Evolutionary conservation across 1,140 invertebrate genomes (phyloP).

Genomic region (Tetramorium simillimum): DNA sequence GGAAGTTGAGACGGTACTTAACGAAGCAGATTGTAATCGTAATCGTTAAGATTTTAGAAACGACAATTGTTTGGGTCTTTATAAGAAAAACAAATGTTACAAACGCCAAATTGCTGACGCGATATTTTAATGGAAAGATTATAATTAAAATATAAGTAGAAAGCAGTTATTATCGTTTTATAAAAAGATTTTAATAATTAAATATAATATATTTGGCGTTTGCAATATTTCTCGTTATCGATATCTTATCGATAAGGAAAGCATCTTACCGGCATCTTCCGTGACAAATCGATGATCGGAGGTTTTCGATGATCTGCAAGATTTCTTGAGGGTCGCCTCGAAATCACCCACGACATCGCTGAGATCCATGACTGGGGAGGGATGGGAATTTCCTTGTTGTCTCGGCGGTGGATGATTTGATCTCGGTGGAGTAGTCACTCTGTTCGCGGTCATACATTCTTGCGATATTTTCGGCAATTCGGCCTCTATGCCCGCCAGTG

Average conservation of each 20-base stretch:
- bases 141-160: not conserved
- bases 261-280: conserved; percentile 72
- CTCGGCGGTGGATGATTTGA: conserved; percentile 53
- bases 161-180: not conserved
- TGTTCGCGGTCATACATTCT: conserved; percentile 74
- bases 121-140: not conserved
- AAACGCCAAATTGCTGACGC: not conserved
- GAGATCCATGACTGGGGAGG: conserved; percentile 81
- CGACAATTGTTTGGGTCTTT: not conserved
- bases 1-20: not conserved
- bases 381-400: conserved; percentile 54
- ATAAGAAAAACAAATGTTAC: not conserved
- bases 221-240: not conserved
- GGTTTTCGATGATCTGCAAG: conserved; percentile 77
- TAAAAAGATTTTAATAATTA: not conserved
- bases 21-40: not conserved
- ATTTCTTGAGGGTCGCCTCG: conserved; percentile 89
- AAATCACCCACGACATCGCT: conserved; percentile 91
- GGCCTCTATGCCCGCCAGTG: conserved; percentile 72
- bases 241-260: not conserved
- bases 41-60: not conserved
- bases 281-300: conserved; percentile 57
- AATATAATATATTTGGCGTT: not conserved
- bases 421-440: conserved; percentile 66
- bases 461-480: conserved; percentile 79